Evolutionary conservation across 2,113 vertebrate species (phyloP).

Genomic region (Upupa epops): DNA sequence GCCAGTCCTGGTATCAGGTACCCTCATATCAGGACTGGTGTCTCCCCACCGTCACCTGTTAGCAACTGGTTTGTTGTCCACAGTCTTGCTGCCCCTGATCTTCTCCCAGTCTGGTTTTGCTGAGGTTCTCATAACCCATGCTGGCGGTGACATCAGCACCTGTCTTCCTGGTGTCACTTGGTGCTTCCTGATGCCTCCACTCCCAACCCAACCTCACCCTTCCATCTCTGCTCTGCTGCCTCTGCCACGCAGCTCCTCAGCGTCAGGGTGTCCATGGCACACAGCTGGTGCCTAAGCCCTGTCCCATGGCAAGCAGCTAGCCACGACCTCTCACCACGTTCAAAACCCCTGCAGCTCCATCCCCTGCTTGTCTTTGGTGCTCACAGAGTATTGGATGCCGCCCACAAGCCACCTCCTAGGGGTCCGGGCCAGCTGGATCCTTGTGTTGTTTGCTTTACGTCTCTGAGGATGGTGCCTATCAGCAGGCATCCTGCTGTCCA

Average conservation of each 20-base stretch:
- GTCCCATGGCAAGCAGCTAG: fast-evolving
- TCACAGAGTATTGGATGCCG: neutral
- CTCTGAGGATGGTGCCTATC: fast-evolving
- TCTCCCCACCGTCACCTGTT: neutral
- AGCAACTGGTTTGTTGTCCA: neutral
- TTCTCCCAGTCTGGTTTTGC: neutral
- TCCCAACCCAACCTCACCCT: no score
- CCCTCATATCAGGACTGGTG: neutral
- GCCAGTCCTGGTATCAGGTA: neutral
- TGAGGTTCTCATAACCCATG: neutral
- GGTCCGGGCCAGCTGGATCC: neutral
- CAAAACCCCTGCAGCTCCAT: neutral
- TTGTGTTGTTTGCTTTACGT: no score
- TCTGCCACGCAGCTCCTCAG: neutral
- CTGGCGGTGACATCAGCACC: neutral
- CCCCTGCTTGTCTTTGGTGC: neutral
- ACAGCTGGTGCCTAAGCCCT: neutral
- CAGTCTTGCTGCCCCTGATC: neutral
- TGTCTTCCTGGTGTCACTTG: neutral
- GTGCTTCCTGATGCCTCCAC: neutral
- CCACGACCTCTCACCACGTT: neutral
- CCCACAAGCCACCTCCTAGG: neutral
- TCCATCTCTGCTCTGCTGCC: fast-evolving
- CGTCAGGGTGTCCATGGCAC: fast-evolving
- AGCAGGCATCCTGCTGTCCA: neutral